Conservation (phyloP, 2,113 vertebrate species). For the Myanophis thanlyinensis region DNA sequence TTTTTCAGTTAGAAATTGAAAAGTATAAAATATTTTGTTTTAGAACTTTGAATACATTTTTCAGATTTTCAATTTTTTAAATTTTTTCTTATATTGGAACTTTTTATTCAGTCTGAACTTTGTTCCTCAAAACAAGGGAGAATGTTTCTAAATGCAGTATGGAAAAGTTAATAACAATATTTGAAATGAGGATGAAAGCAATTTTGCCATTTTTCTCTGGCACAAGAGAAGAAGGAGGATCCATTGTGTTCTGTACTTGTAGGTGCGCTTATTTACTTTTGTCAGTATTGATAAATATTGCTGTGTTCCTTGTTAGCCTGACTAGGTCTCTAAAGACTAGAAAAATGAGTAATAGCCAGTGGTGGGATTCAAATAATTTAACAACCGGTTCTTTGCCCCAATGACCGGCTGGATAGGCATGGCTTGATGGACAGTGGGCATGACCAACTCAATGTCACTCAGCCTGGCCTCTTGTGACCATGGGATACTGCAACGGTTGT, state of each 20-base stretch:
- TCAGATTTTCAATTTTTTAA: too few relatives aligned
- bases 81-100: neutral
- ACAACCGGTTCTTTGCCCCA: too few relatives aligned
- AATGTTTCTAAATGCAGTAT: neutral
- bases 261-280: neutral
- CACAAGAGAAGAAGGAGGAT: neutral
- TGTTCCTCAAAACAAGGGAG: neutral
- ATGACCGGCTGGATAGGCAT: too few relatives aligned
- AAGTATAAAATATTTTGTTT: neutral
- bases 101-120: neutral
- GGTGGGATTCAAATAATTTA: too few relatives aligned
- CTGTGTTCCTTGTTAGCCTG: neutral
- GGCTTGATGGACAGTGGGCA: too few relatives aligned
- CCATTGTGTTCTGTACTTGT: neutral
- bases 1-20: neutral
- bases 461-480: too few relatives aligned
- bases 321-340: neutral
- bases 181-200: neutral
- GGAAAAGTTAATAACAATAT: neutral
- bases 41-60: neutral
- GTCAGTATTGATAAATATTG: neutral
- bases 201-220: neutral
- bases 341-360: neutral
- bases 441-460: too few relatives aligned
- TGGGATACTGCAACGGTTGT: too few relatives aligned